Evolutionary conservation across 2,113 vertebrate species (phyloP).

Genomic region (Apistogramma diplotaenia): DNA sequence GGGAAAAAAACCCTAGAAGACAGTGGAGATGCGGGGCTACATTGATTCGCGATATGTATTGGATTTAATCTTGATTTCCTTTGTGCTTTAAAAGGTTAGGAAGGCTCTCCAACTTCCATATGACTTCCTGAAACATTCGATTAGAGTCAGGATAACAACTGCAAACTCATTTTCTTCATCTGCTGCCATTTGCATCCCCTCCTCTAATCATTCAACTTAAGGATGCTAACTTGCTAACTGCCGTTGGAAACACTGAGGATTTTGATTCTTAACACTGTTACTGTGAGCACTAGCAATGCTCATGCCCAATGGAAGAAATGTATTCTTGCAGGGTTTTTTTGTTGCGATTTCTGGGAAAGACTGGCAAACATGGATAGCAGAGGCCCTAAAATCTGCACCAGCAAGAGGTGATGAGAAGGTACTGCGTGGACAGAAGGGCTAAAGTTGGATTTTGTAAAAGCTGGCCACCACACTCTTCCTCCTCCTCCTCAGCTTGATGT

Average conservation of each 20-base stretch:
- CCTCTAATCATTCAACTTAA: neutral
- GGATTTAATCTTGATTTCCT: slow-evolving; percentile 4
- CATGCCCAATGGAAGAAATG: neutral
- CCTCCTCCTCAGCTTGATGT: neutral
- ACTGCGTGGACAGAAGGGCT: neutral
- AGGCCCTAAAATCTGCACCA: neutral
- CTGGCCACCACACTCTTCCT: neutral
- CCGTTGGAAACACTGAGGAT: neutral
- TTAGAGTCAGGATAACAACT: neutral
- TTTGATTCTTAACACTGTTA: neutral
- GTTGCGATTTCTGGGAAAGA: neutral
- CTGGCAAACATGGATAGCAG: neutral
- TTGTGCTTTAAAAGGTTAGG: slow-evolving; percentile 49
- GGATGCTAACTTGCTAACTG: neutral
- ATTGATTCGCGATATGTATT: neutral
- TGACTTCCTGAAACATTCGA: neutral
- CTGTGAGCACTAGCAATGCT: neutral
- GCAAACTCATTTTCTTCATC: neutral
- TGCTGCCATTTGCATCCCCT: neutral
- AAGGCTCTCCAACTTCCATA: neutral
- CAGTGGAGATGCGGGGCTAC: neutral
- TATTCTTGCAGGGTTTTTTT: neutral
- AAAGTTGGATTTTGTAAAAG: neutral
- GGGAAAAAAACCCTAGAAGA: neutral
- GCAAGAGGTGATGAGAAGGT: neutral